Percentiles rank a stretch among this genome's conserved stretches.
These are phyloP conservation scores for Amblyopsis hoosieri DNA, from an alignment of 2,797 vertebrate genomes.

Conservation along the genomic window DNA sequence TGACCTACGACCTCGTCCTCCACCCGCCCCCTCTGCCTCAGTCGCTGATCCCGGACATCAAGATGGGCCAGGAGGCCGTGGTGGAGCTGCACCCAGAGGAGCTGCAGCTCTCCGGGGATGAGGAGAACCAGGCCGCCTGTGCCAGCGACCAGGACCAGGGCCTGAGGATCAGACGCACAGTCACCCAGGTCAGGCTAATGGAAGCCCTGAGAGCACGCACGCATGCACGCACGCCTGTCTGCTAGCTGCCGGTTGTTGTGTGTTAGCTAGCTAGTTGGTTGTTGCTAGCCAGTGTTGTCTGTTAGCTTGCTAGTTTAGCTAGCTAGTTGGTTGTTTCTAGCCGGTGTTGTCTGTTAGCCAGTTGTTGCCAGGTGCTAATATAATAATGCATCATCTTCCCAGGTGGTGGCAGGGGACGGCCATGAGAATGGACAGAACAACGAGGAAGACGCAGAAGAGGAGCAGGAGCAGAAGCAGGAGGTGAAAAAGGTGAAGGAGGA, in stretches of 20 bases:
- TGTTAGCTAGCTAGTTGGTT: too few species aligned
- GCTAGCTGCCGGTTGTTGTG: too few species aligned
- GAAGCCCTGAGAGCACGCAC: neutral
- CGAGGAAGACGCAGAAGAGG: constrained; percentile 67
- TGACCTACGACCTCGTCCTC: too few species aligned
- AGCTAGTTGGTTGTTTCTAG: too few species aligned
- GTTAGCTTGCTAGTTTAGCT: too few species aligned
- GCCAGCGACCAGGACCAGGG: constrained; percentile 82
- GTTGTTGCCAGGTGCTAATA: too few species aligned
- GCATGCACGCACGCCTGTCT: neutral
- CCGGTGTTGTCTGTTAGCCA: too few species aligned
- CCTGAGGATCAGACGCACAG: constrained; percentile 90
- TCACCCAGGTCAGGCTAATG: constrained; percentile 82
- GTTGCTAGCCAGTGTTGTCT: too few species aligned
- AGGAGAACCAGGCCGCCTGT: constrained; percentile 74
- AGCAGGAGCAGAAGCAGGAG: neutral
- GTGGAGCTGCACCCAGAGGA: constrained; percentile 92
- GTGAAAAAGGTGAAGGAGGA: constrained; percentile 33
- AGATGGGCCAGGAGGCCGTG: constrained; percentile 87
- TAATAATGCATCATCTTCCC: neutral
- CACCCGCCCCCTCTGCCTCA: constrained; percentile 35
- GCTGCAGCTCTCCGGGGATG: constrained; percentile 86
- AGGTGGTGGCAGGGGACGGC: constrained; percentile 85
- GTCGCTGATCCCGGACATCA: constrained; percentile 93
- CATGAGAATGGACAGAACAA: constrained; percentile 87